These are phyloP conservation scores for Protosalanx chinensis DNA, from an alignment of 2,797 vertebrate species.

Conservation along the genomic window DNA sequence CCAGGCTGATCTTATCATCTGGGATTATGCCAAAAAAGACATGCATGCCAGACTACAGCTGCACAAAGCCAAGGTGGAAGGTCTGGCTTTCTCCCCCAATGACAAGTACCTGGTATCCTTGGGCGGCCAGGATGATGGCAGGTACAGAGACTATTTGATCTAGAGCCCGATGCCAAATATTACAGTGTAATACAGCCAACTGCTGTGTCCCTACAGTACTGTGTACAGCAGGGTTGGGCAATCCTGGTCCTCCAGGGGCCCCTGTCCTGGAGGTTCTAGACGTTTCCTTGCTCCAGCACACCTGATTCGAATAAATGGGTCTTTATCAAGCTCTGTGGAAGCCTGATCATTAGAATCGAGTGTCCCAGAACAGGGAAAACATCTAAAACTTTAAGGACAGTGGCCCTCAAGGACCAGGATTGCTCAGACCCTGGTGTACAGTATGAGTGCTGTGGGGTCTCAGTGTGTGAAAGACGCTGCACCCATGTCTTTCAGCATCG, in stretches of 20 bases:
- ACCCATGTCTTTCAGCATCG: constrained; percentile 69
- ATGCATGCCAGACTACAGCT: constrained; percentile 75
- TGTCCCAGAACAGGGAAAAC: too few species aligned
- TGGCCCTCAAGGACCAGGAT: too few species aligned
- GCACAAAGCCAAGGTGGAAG: constrained; percentile 86
- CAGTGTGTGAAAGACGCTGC: constrained; percentile 5
- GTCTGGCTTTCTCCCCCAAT: constrained; percentile 83
- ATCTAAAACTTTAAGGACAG: too few species aligned
- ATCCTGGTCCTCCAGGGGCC: too few species aligned
- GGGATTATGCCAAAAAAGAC: constrained; percentile 77
- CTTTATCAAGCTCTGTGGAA: too few species aligned
- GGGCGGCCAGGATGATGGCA: constrained; percentile 87
- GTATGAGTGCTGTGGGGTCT: not conserved
- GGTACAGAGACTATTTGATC: constrained; percentile 64
- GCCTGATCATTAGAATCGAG: too few species aligned
- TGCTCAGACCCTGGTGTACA: not conserved
- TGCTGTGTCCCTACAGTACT: not conserved
- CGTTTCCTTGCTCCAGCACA: too few species aligned
- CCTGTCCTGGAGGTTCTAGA: too few species aligned
- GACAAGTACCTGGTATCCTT: constrained; percentile 85
- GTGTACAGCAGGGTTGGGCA: not conserved
- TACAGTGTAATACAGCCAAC: not conserved
- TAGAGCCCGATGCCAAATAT: not conserved
- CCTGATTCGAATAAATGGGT: too few species aligned
- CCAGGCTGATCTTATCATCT: constrained; percentile 86